A percentile compares a stretch with the other conserved stretches of the same genome.
Evolutionary conservation across 1,140 invertebrate genomes (phyloP).

Genomic region (Gryllus bimaculatus): DNA sequence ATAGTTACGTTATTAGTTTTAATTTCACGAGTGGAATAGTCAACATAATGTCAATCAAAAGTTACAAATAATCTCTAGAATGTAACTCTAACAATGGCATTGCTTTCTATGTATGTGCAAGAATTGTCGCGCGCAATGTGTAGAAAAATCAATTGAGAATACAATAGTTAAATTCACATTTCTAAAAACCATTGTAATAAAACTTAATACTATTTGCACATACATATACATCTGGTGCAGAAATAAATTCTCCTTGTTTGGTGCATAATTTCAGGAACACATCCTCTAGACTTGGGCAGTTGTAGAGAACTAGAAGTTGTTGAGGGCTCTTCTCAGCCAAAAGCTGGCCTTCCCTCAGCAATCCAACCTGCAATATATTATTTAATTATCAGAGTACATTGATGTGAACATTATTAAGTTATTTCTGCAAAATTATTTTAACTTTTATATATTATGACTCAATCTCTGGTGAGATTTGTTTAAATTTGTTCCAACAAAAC

Average conservation of each 20-base stretch:
- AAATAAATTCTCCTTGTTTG: conserved; percentile 35
- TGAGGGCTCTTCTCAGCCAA: conserved; percentile 75
- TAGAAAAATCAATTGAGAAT: too few relatives aligned
- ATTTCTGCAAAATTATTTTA: neutral
- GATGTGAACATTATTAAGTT: neutral
- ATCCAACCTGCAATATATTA: conserved; percentile 58
- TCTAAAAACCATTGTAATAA: neutral
- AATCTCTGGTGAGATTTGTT: too few relatives aligned
- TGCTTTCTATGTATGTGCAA: too few relatives aligned
- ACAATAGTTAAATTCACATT: too few relatives aligned
- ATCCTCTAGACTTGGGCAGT: conserved; percentile 58
- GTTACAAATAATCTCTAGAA: too few relatives aligned
- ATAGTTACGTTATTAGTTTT: too few relatives aligned
- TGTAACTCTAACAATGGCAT: too few relatives aligned
- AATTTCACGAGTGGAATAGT: too few relatives aligned
- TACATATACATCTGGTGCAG: neutral
- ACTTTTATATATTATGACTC: too few relatives aligned
- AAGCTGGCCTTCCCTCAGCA: conserved; percentile 76
- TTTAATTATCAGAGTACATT: neutral
- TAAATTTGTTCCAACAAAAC: too few relatives aligned
- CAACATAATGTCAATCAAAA: too few relatives aligned
- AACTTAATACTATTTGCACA: neutral
- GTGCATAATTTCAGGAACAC: conserved; percentile 60
- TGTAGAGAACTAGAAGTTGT: conserved; percentile 49
- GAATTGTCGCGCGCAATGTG: too few relatives aligned